Conservation (phyloP, 37 sponge, comb jelly and placozoan genomes). For the Ephydatia muelleri region DNA sequence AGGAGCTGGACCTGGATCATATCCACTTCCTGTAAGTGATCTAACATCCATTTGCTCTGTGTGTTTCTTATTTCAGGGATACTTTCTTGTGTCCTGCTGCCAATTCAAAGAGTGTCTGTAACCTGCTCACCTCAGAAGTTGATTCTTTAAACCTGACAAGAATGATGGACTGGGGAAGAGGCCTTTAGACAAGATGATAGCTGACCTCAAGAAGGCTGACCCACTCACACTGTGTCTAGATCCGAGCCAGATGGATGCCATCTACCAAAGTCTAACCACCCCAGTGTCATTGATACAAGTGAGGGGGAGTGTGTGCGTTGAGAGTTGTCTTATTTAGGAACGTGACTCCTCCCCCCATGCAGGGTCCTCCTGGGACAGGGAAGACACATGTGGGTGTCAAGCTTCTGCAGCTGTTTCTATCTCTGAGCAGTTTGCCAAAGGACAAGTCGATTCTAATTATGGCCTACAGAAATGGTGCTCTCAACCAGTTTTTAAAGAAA, state of each 20-base stretch:
- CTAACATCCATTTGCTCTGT: too few species aligned
- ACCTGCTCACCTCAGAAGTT: background rate
- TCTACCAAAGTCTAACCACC: slow-evolving; percentile 11
- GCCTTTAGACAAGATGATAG: too few species aligned
- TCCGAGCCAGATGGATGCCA: slow-evolving; percentile 31
- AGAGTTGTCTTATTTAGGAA: too few species aligned
- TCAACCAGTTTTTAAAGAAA: slow-evolving; percentile 7
- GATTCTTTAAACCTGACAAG: background rate
- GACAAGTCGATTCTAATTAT: slow-evolving; percentile 15
- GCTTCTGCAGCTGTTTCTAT: slow-evolving; percentile 29
- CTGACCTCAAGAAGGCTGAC: background rate
- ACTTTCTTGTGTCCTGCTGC: background rate
- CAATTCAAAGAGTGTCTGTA: background rate
- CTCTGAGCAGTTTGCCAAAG: slow-evolving; percentile 15
- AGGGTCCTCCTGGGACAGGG: slow-evolving; percentile 71
- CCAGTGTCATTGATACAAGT: slow-evolving; percentile 51
- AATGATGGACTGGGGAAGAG: too few species aligned
- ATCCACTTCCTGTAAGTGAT: slow-evolving; percentile 40
- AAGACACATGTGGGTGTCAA: slow-evolving; percentile 40
- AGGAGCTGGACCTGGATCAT: slow-evolving; percentile 18
- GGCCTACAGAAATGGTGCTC: too few species aligned
- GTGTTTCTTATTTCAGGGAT: too few species aligned
- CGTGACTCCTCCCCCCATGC: too few species aligned
- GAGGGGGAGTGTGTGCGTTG: background rate
- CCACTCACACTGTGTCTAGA: slow-evolving; percentile 3